Evolutionary conservation across 2,888 invertebrate genomes (phyloP).

Genomic region (Zaprionus bogoriensis): DNA sequence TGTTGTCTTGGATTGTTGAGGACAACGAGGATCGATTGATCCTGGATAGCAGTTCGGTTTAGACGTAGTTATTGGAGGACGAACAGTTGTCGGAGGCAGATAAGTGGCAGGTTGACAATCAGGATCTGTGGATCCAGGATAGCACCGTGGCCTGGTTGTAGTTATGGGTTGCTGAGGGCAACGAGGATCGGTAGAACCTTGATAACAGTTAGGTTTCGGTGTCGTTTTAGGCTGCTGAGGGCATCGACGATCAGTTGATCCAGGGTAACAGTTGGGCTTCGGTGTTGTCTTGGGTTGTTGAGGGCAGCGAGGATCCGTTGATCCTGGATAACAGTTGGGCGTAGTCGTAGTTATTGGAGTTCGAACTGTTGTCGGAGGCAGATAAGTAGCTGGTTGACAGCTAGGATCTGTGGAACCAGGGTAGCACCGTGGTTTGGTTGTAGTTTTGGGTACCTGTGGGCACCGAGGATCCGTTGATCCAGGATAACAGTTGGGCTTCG

Average conservation of each 20-base stretch:
- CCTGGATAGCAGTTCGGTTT: constrained; percentile 36
- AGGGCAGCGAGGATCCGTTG: background rate
- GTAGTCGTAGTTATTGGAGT: background rate
- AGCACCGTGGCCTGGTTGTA: background rate
- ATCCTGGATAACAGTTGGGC: background rate
- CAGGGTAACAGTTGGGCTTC: background rate
- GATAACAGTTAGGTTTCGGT: background rate
- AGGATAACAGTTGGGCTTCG: background rate
- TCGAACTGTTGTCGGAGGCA: background rate
- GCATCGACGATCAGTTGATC: background rate
- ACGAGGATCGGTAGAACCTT: background rate
- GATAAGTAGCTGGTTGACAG: background rate
- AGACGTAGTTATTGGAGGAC: background rate
- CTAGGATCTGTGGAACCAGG: background rate
- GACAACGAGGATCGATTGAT: constrained; percentile 64
- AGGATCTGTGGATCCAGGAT: background rate
- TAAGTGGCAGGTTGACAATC: background rate
- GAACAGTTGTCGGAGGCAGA: background rate
- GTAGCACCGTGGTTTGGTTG: background rate
- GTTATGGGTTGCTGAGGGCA: background rate
- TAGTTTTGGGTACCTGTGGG: background rate
- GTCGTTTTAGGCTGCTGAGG: background rate
- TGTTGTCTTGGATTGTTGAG: background rate
- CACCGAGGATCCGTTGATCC: background rate
- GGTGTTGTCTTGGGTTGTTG: background rate